Evolutionary conservation across 2,888 invertebrate species (phyloP).

Genomic region (Platypus cylindrus): DNA sequence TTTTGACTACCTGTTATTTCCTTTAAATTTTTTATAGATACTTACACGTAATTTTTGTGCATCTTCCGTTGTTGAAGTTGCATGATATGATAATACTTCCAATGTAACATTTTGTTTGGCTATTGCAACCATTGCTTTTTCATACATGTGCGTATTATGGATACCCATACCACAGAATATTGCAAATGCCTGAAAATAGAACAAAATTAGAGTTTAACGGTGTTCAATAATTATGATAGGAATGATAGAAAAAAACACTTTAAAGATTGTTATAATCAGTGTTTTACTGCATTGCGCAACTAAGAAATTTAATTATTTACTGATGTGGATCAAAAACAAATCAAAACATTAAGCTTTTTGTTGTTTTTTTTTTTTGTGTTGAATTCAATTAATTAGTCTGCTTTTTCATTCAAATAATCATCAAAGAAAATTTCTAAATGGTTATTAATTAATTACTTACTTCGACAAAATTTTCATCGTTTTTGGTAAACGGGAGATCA

Average conservation of each 20-base stretch:
- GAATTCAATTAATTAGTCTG: no score
- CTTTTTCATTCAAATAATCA: no score
- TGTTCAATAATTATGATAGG: not conserved
- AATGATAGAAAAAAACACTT: not conserved
- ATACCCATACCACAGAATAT: constrained; percentile 97
- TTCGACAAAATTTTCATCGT: constrained; percentile 93
- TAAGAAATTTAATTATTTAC: no score
- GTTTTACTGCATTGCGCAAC: no score
- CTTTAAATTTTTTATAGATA: no score
- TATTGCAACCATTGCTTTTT: constrained; percentile 89
- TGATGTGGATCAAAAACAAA: no score
- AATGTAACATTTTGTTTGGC: constrained; percentile 92
- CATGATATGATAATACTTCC: constrained; percentile 91
- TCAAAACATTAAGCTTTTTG: no score
- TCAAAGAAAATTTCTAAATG: no score
- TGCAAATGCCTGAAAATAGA: constrained; percentile 70
- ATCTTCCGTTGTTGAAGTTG: constrained; percentile 82
- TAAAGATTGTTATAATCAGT: no score
- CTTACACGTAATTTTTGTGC: constrained; percentile 74
- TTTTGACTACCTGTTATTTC: no score
- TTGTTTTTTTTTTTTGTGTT: no score
- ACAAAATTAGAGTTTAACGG: constrained; percentile 33
- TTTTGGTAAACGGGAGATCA: constrained; percentile 80
- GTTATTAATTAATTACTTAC: no score
- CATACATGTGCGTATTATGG: constrained; percentile 95